Conservation (phyloP, 2,113 vertebrate species). For the Elephas maximus region DNA sequence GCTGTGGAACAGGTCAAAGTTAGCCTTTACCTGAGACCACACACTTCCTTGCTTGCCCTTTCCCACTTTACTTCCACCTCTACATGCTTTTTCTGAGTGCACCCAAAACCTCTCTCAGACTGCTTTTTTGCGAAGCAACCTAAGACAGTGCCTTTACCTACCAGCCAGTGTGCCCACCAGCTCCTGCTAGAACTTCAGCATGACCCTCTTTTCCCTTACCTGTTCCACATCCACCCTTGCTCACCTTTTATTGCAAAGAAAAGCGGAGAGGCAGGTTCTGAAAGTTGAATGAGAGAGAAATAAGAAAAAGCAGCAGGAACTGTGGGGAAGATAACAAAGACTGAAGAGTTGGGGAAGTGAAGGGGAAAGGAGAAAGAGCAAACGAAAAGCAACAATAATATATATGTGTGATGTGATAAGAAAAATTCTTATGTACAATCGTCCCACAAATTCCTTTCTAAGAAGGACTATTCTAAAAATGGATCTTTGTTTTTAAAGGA, state of each 20-base stretch:
- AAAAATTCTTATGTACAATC: neutral
- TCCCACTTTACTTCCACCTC: neutral
- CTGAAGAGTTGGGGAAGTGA: neutral
- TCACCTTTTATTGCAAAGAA: neutral
- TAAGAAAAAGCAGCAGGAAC: conserved; percentile 1
- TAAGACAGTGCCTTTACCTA: neutral
- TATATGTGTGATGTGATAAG: neutral
- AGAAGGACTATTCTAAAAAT: neutral
- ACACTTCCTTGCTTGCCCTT: neutral
- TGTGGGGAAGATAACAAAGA: neutral
- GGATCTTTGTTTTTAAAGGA: conserved; percentile 22
- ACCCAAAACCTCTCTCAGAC: neutral
- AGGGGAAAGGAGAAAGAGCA: neutral
- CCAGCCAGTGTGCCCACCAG: neutral
- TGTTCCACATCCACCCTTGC: neutral
- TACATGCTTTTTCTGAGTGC: neutral
- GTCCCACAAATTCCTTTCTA: neutral
- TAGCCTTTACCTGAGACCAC: neutral
- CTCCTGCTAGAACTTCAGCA: fast-evolving
- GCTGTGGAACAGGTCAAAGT: neutral
- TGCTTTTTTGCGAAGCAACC: neutral
- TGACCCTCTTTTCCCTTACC: neutral
- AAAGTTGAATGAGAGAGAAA: neutral
- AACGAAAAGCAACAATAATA: neutral
- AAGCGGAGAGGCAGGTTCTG: neutral